Evolutionary conservation across 2,888 invertebrate species (phyloP).

Genomic region (Gnatocerus cornutus): DNA sequence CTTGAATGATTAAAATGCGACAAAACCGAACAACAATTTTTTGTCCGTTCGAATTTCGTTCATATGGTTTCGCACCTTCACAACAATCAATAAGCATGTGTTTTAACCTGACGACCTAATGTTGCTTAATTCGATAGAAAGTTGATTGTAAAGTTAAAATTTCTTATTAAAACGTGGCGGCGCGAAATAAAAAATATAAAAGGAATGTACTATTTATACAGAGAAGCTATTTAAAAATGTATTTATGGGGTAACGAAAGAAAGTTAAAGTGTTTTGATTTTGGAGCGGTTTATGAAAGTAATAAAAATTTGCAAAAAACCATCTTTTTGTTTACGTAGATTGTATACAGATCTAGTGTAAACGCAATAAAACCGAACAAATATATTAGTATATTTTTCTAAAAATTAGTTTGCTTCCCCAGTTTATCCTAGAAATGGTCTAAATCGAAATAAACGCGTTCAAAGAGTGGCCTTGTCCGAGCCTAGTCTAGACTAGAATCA

Average conservation of each 20-base stretch:
- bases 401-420: slow-evolving; percentile 30
- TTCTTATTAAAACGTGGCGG: background rate
- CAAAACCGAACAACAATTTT: background rate
- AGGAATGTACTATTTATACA: slow-evolving; percentile 41
- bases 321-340: slow-evolving; percentile 32
- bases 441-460: slow-evolving; percentile 15
- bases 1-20: too few relatives aligned
- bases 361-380: slow-evolving; percentile 37
- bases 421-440: background rate
- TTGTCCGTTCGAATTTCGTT: too few relatives aligned
- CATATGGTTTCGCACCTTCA: background rate
- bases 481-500: slow-evolving; percentile 26
- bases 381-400: slow-evolving; percentile 34
- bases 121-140: slow-evolving; percentile 36
- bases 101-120: slow-evolving; percentile 7
- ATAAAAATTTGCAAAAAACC: slow-evolving; percentile 43
- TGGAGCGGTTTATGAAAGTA: slow-evolving; percentile 41
- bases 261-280: slow-evolving; percentile 42
- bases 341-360: slow-evolving; percentile 36
- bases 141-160: slow-evolving; percentile 22
- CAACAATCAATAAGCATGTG: background rate
- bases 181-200: slow-evolving; percentile 8
- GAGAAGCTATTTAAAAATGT: slow-evolving; percentile 34
- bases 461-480: slow-evolving; percentile 21
- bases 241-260: slow-evolving; percentile 43